phyloP scores from a whole-genome alignment of 2,113 vertebrate species.

The Colossoma macropomum region DNA sequence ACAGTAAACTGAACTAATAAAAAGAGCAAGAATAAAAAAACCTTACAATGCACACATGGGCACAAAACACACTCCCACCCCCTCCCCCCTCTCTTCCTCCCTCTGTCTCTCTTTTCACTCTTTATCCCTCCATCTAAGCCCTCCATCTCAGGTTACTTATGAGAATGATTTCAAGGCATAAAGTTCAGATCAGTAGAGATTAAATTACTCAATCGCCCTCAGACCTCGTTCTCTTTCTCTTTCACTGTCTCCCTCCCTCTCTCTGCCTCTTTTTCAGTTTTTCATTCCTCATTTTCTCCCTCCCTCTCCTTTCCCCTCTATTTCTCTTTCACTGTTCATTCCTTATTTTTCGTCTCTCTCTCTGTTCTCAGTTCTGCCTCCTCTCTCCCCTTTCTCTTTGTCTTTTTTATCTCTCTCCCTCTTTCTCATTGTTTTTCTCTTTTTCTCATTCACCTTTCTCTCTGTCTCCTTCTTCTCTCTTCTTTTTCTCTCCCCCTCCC shows the following conservation, averaged over 20 bases:
- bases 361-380: not conserved
- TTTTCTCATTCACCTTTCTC: not conserved
- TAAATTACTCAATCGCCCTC: slow-evolving; percentile 29
- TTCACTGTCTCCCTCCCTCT: not conserved
- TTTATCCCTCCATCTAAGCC: slow-evolving; percentile 35
- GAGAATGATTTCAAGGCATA: slow-evolving; percentile 34
- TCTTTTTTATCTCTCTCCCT: not conserved
- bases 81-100: slow-evolving; percentile 19
- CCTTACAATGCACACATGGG: not conserved
- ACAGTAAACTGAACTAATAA: not conserved
- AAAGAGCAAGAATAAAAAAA: not conserved
- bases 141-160: slow-evolving; percentile 39
- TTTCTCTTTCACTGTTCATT: not conserved
- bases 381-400: too few relatives aligned
- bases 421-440: slow-evolving; percentile 3
- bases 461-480: not conserved
- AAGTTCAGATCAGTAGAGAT: slow-evolving; percentile 18
- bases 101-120: not conserved
- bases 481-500: not conserved
- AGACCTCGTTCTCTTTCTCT: not conserved
- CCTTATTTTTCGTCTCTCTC: too few relatives aligned
- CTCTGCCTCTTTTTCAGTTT: slow-evolving; percentile 19
- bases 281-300: not conserved
- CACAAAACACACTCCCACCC: not conserved
- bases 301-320: not conserved